Percentiles rank a stretch among this genome's conserved stretches.
Evolutionary conservation across 2,888 invertebrate genomes (phyloP).

Genomic region (Hypselothyrea guttata): DNA sequence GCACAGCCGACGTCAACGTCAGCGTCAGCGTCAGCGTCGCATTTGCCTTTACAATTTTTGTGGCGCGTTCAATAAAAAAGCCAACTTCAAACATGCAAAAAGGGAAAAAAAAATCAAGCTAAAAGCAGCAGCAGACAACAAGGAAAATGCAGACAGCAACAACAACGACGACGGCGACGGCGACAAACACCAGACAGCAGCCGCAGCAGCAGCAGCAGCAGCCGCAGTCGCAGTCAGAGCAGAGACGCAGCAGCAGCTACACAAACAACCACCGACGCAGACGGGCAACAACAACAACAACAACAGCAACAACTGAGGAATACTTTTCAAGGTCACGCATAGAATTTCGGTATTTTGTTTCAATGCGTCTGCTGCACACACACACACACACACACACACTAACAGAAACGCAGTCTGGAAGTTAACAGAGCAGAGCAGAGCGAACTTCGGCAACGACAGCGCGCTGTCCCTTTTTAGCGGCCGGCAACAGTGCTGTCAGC

Average conservation of each 20-base stretch:
- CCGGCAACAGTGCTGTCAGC: no score
- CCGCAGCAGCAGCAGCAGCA: constrained; percentile 34
- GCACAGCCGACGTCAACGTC: constrained; percentile 29
- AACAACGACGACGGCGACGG: constrained; percentile 38
- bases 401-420: constrained; percentile 6
- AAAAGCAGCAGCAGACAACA: constrained; percentile 64
- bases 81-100: constrained; percentile 51
- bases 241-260: constrained; percentile 42
- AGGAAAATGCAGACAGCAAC: constrained; percentile 74
- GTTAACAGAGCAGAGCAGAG: constrained; percentile 4
- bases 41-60: constrained; percentile 70
- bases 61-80: constrained; percentile 65
- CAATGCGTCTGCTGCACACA: constrained; percentile 73
- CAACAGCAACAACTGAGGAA: constrained; percentile 64
- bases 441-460: constrained; percentile 21
- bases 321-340: constrained; percentile 81
- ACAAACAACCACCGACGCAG: constrained; percentile 72
- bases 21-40: constrained; percentile 54
- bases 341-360: constrained; percentile 79
- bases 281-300: constrained; percentile 47
- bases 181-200: constrained; percentile 55
- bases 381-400: constrained; percentile 27
- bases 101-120: constrained; percentile 36
- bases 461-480: constrained; percentile 72
- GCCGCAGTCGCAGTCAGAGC: constrained; percentile 32